These are phyloP conservation scores for Sparus aurata DNA, from an alignment of 2,797 vertebrate genomes.

Conservation along the genomic window DNA sequence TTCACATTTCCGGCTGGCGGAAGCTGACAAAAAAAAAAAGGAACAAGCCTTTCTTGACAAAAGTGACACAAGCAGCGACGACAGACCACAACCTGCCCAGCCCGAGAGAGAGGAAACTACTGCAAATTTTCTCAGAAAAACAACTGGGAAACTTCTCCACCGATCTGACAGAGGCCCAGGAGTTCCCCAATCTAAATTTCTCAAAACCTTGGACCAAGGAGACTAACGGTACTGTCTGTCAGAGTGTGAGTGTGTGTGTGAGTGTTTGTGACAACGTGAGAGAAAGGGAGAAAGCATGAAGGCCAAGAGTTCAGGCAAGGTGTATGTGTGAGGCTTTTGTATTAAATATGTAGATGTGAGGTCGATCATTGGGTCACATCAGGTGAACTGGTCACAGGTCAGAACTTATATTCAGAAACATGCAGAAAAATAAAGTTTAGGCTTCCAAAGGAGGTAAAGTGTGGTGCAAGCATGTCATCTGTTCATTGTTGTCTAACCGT, in stretches of 20 bases:
- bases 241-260: slow-evolving; percentile 20
- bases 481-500: background rate
- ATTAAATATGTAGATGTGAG: slow-evolving; percentile 3
- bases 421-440: background rate
- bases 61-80: slow-evolving; percentile 53
- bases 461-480: background rate
- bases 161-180: slow-evolving; percentile 35
- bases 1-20: slow-evolving; percentile 81
- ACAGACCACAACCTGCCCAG: slow-evolving; percentile 63
- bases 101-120: slow-evolving; percentile 35
- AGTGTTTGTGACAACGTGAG: slow-evolving; percentile 21
- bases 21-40: slow-evolving; percentile 81
- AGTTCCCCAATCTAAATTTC: slow-evolving; percentile 21
- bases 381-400: slow-evolving; percentile 12
- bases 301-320: background rate
- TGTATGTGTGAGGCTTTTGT: slow-evolving; percentile 2
- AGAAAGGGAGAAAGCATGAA: slow-evolving; percentile 14
- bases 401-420: slow-evolving; percentile 17
- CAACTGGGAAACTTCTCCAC: slow-evolving; percentile 42
- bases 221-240: slow-evolving; percentile 68
- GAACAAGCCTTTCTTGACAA: slow-evolving; percentile 77
- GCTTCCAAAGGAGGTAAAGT: background rate
- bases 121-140: slow-evolving; percentile 34
- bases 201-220: slow-evolving; percentile 55
- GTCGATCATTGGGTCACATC: background rate